These are phyloP conservation scores for Rafetus swinhoei DNA, from an alignment of 2,113 vertebrate genomes.

Conservation along the genomic window DNA sequence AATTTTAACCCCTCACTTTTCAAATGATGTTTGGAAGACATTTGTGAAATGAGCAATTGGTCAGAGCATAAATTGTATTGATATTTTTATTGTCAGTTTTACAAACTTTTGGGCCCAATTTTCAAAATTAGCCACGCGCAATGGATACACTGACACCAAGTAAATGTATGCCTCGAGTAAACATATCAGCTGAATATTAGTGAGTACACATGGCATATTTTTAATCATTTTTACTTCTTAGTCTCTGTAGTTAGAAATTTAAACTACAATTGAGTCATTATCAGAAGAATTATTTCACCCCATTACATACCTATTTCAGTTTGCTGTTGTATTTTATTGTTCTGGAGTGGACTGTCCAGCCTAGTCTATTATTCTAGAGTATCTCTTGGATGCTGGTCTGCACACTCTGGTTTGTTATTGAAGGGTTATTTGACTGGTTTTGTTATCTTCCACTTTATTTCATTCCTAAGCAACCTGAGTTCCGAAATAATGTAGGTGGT, in stretches of 20 bases:
- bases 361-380: conserved; percentile 58
- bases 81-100: conserved; percentile 14
- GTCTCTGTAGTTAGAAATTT: conserved; percentile 15
- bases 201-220: background rate
- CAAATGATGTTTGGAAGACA: background rate
- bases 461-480: background rate
- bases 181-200: background rate
- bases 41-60: background rate
- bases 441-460: conserved; percentile 34
- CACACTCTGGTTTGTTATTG: conserved; percentile 64
- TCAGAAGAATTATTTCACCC: conserved; percentile 28
- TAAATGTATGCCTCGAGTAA: background rate
- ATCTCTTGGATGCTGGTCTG: conserved; percentile 36
- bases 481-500: conserved; percentile 50
- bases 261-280: conserved; percentile 31
- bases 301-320: conserved; percentile 39
- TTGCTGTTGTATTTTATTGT: conserved; percentile 38
- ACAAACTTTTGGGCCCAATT: background rate
- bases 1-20: background rate
- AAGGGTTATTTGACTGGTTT: conserved; percentile 59
- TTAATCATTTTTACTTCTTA: background rate
- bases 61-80: background rate
- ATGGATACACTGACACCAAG: background rate
- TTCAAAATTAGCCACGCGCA: background rate
- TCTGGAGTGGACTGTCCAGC: conserved; percentile 42